phyloP scores from a whole-genome alignment of 2,888 invertebrate genomes.

The Lagria hirta region DNA sequence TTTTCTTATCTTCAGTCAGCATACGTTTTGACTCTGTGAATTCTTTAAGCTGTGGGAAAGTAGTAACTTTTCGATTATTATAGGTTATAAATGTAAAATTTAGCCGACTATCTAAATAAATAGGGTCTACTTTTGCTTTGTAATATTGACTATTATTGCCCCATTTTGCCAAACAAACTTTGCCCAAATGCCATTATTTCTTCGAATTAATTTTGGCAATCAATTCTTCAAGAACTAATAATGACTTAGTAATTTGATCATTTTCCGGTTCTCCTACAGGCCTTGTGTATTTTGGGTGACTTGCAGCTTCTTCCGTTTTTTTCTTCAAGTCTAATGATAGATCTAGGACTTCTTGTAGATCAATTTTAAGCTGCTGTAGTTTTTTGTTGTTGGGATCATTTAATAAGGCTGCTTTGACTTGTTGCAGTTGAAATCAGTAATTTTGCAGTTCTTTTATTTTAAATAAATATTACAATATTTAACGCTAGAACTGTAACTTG shows the following conservation, averaged over 20 bases:
- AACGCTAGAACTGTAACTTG: no score
- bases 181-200: slow-evolving; percentile 84
- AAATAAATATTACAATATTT: slow-evolving; percentile 23
- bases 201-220: slow-evolving; percentile 54
- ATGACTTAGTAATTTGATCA: slow-evolving; percentile 72
- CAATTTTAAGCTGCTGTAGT: slow-evolving; percentile 86
- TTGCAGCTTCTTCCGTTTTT: slow-evolving; percentile 73
- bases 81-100: slow-evolving; percentile 90
- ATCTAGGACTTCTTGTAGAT: slow-evolving; percentile 93
- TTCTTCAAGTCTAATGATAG: slow-evolving; percentile 86
- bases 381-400: slow-evolving; percentile 93
- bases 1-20: slow-evolving; percentile 50
- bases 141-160: slow-evolving; percentile 91
- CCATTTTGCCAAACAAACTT: slow-evolving; percentile 90
- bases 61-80: slow-evolving; percentile 79
- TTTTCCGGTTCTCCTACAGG: slow-evolving; percentile 50
- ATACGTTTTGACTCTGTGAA: slow-evolving; percentile 52
- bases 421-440: slow-evolving; percentile 87
- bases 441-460: slow-evolving; percentile 83
- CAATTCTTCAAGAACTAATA: slow-evolving; percentile 66
- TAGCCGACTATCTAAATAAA: slow-evolving; percentile 77
- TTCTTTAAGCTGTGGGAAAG: slow-evolving; percentile 67
- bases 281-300: slow-evolving; percentile 58
- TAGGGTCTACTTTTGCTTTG: slow-evolving; percentile 86
- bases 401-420: slow-evolving; percentile 95